Percentiles rank a stretch among this genome's conserved stretches.
These are phyloP conservation scores for Pseudanteris insignis DNA, from an alignment of 2,888 invertebrate genomes.

Conservation along the genomic window DNA sequence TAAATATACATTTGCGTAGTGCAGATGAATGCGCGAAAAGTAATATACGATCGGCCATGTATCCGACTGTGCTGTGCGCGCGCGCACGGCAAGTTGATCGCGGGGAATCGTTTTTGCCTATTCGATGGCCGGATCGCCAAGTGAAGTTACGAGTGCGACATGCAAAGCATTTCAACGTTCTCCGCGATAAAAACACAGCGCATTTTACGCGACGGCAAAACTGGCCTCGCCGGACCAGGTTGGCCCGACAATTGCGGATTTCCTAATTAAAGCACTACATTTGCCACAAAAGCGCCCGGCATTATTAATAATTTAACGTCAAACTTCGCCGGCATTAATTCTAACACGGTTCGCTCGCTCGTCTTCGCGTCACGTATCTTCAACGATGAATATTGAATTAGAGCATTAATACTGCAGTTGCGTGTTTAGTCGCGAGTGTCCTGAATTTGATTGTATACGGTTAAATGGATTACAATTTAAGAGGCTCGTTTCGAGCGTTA, in stretches of 20 bases:
- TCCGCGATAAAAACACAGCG: constrained; percentile 23
- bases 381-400: too few relatives aligned
- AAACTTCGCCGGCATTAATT: constrained; percentile 56
- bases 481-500: too few relatives aligned
- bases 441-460: too few relatives aligned
- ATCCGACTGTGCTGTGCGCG: constrained; percentile 2
- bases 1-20: too few relatives aligned
- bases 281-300: constrained; percentile 46
- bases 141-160: constrained; percentile 29
- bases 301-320: constrained; percentile 54
- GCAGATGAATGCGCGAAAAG: too few relatives aligned
- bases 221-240: constrained; percentile 23
- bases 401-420: too few relatives aligned
- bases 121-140: constrained; percentile 11
- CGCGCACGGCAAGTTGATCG: constrained; percentile 7
- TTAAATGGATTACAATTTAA: too few relatives aligned
- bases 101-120: constrained; percentile 10
- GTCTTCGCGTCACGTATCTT: too few relatives aligned
- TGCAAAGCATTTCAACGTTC: constrained; percentile 29
- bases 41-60: constrained; percentile 24
- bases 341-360: constrained; percentile 52
- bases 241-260: constrained; percentile 54
- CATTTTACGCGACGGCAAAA: constrained; percentile 26
- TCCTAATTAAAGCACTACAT: constrained; percentile 56
- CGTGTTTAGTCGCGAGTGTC: too few relatives aligned